Evolutionary conservation across 2,888 invertebrate genomes (phyloP).

Genomic region (Helicoverpa assulta): DNA sequence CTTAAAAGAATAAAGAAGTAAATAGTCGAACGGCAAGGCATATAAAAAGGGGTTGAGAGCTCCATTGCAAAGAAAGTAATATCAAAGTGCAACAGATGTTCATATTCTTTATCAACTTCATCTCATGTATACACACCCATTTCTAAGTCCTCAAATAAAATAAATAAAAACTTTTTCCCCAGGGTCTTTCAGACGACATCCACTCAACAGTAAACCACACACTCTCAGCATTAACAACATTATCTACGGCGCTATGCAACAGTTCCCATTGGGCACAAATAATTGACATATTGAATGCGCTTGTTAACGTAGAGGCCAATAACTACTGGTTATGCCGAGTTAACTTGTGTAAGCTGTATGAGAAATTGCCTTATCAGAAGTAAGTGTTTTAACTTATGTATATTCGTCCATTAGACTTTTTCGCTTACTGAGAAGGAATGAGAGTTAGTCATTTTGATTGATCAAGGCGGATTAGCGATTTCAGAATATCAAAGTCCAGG

Average conservation of each 20-base stretch:
- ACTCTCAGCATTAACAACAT: conserved; percentile 90
- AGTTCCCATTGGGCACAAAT: conserved; percentile 91
- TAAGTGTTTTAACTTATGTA: conserved; percentile 66
- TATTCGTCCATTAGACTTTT: no score
- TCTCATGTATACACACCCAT: no score
- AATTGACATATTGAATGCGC: conserved; percentile 90
- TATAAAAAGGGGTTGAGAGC: no score
- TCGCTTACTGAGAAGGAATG: no score
- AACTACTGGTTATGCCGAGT: conserved; percentile 97
- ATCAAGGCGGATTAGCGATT: no score
- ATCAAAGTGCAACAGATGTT: no score
- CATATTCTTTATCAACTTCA: no score
- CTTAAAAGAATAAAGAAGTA: no score
- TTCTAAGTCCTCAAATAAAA: not conserved
- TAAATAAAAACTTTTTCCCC: conserved; percentile 49
- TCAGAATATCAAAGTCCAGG: no score
- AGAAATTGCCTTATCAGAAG: conserved; percentile 83
- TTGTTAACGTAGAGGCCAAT: conserved; percentile 92
- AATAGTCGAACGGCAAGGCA: no score
- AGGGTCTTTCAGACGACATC: conserved; percentile 94
- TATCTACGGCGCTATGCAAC: conserved; percentile 91
- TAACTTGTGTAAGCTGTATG: conserved; percentile 82
- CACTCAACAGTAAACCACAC: conserved; percentile 94
- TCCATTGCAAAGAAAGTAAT: no score
- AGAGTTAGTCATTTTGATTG: no score